Conservation (phyloP, 2,888 invertebrate species). For the Agriopis marginaria region DNA sequence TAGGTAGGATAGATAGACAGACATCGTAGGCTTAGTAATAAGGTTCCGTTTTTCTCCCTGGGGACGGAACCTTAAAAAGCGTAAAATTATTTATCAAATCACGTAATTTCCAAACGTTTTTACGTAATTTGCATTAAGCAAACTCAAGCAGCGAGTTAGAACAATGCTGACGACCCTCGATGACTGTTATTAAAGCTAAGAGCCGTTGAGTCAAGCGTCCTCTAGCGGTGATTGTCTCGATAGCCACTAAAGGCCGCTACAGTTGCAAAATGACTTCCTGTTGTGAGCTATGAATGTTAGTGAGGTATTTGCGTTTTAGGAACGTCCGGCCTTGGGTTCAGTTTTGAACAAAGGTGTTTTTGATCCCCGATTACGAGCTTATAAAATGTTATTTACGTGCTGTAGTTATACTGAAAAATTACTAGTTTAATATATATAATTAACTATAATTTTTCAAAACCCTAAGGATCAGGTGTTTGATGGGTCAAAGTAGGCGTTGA, state of each 20-base stretch:
- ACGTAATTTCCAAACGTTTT: slow-evolving; percentile 3
- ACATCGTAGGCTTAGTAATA: too few relatives aligned
- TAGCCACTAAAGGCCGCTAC: slow-evolving; percentile 7
- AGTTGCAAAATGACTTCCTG: slow-evolving; percentile 11
- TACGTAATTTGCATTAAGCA: background rate
- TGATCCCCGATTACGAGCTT: too few relatives aligned
- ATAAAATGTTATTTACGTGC: too few relatives aligned
- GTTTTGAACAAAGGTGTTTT: too few relatives aligned
- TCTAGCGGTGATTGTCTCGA: slow-evolving; percentile 1
- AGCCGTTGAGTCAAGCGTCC: slow-evolving; percentile 4
- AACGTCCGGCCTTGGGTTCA: background rate
- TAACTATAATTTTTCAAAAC: too few relatives aligned
- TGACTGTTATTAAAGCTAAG: slow-evolving; percentile 6
- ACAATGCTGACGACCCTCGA: slow-evolving; percentile 8
- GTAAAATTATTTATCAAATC: background rate
- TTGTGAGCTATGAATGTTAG: background rate
- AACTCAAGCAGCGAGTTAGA: slow-evolving; percentile 1
- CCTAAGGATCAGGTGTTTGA: too few relatives aligned
- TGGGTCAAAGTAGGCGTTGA: too few relatives aligned
- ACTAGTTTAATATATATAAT: too few relatives aligned
- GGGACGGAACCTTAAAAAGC: too few relatives aligned
- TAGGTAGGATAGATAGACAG: too few relatives aligned
- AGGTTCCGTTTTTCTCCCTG: too few relatives aligned
- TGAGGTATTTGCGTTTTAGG: background rate
- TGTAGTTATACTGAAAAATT: too few relatives aligned